Base-by-base conservation (phyloP, 53 echinoderm and acorn worm genomes). In the Apostichopus leukothele region DNA sequence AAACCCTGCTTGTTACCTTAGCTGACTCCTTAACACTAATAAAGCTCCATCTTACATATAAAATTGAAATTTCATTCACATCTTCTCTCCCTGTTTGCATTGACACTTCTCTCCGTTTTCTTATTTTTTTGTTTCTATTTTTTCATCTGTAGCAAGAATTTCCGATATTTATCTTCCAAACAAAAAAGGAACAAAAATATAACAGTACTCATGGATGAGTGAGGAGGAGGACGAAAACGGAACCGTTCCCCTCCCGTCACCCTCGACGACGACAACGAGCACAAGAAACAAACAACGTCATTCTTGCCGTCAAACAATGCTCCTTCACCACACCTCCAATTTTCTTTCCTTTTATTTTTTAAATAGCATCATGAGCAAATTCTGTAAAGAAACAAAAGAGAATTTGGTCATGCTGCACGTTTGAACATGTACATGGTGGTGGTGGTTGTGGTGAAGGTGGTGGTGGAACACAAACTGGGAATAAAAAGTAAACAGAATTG, bases 121-220 rank as follows among this genome's bases (percentile, higher is more conserved):
- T 63, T 85, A 63, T 85, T 85, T 85, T 85, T 85, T 61, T 63
- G 61, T 66, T 85, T 23, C 39, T 39, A 39, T 39, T 85, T 23
- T 85, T 67, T 67, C 67, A 67, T 67, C 60, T 50, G 85, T 85
- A 85, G 85, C 85, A 85, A 85, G 85, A 85, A 85, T 85, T 67
- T 85, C 67, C 66, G 66, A 67, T 85, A 67, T 85, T 85, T 63
- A 66, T 66, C 50, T 67, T 85, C 50, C 85, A 9, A 85, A 85
- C 10, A 4, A 85, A 79, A 60, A 60, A 66, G 61, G 66, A 85
- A 26, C 61, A 85, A 85, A 66, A 67, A 85, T 57, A 66, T 67
- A 85, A 85, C 85, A 85, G 85, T 85, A 85, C 85, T 85, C 85
- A 39, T 67, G 60, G 39, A 39, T 39, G 39, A 39, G 39, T 39